These are phyloP conservation scores for Botrylloides violaceus DNA, from an alignment of 23 tunicate species.

Conservation along the genomic window DNA sequence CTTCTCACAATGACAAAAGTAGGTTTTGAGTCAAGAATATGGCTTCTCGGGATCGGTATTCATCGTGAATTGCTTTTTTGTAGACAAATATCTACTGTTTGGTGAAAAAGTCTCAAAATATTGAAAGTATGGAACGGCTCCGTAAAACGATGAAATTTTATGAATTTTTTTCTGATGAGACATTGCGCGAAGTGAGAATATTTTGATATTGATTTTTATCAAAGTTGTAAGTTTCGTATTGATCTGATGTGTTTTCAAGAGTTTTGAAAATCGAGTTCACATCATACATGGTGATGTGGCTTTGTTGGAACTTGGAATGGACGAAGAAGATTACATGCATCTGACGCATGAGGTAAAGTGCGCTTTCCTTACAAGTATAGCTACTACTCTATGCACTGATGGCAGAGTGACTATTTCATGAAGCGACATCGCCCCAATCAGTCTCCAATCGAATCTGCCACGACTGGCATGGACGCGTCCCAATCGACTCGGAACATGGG, in stretches of 20 bases:
- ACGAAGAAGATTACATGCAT: conserved; percentile 72
- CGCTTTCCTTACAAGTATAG: too few relatives aligned
- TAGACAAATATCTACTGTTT: conserved; percentile 78
- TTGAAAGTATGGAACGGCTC: conserved; percentile 35
- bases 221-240: not conserved
- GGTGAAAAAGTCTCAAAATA: conserved; percentile 53
- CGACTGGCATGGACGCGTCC: too few relatives aligned
- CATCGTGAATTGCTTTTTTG: not conserved
- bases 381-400: too few relatives aligned
- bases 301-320: conserved; percentile 65
- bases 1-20: conserved; percentile 63
- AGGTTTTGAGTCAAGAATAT: not conserved
- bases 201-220: not conserved
- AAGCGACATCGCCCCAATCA: too few relatives aligned
- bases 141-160: conserved; percentile 68
- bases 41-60: not conserved
- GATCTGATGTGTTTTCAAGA: not conserved
- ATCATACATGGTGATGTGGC: conserved; percentile 82
- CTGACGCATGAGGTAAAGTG: conserved; percentile 65
- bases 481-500: too few relatives aligned
- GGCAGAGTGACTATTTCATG: too few relatives aligned
- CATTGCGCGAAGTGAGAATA: not conserved
- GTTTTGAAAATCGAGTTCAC: conserved; percentile 40
- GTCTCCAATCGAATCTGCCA: too few relatives aligned
- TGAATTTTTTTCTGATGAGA: conserved; percentile 39